phyloP scores from a whole-genome alignment of 2,888 invertebrate genomes.

The Lochmaea crataegi region DNA sequence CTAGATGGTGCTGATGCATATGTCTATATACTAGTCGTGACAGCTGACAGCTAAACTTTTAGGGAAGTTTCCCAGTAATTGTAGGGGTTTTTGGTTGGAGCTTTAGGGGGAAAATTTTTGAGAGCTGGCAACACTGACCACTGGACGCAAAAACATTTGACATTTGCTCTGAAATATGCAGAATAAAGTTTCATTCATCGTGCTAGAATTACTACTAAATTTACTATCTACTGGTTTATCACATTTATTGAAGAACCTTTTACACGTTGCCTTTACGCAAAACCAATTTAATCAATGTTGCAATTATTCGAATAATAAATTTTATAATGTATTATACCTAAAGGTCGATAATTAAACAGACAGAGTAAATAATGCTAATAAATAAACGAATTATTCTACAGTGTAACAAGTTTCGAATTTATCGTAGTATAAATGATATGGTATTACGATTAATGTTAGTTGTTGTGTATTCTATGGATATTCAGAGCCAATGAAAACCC shows the following conservation, averaged over 20 bases:
- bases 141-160: no score
- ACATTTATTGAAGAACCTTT: not conserved
- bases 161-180: no score
- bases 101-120: no score
- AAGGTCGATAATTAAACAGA: not conserved
- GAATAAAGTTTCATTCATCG: no score
- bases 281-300: not conserved
- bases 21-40: no score
- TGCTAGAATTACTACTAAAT: no score
- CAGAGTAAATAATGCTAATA: not conserved
- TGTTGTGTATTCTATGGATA: not conserved
- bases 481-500: slow-evolving; percentile 2
- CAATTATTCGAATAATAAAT: not conserved
- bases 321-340: not conserved
- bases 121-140: no score
- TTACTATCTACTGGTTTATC: no score
- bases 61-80: no score
- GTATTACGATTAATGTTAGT: slow-evolving; percentile 6
- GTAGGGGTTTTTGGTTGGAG: no score
- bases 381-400: slow-evolving; percentile 1
- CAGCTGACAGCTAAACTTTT: no score
- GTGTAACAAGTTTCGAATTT: not conserved
- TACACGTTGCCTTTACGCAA: not conserved
- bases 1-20: no score
- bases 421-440: not conserved